Evolutionary conservation across 2,888 invertebrate genomes (phyloP).

Genomic region (Ectobius pallidus): DNA sequence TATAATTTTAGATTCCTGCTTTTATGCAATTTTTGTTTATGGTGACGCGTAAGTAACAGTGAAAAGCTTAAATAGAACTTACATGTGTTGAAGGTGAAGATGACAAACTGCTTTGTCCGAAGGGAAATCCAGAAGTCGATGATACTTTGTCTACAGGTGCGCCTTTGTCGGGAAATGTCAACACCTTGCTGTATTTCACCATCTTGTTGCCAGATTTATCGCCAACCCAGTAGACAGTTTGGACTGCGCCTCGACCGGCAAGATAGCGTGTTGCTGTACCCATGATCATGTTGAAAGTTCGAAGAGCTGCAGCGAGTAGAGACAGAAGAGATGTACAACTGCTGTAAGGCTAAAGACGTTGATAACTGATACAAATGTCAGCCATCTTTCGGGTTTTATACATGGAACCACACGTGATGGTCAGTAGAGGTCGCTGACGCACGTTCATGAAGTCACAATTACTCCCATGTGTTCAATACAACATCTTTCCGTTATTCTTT

Average conservation of each 20-base stretch:
- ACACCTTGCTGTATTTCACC: conserved; percentile 8
- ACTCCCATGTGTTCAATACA: no score
- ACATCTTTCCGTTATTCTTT: no score
- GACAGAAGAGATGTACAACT: no score
- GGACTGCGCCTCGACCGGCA: conserved; percentile 74
- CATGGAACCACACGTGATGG: no score
- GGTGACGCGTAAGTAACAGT: not conserved
- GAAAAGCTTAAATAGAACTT: not conserved
- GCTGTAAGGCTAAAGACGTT: no score
- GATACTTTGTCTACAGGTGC: not conserved
- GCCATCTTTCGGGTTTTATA: no score
- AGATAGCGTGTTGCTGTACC: conserved; percentile 75
- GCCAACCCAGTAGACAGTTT: conserved; percentile 78
- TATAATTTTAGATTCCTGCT: not conserved
- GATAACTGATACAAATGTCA: no score
- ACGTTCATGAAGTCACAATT: not conserved
- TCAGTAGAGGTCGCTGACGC: no score
- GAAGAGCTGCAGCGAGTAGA: no score
- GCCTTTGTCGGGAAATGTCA: conserved; percentile 1
- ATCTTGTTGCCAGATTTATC: conserved; percentile 40
- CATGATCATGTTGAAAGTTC: conserved; percentile 56
- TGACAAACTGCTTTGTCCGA: not conserved
- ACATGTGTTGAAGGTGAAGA: not conserved
- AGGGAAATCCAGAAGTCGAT: not conserved
- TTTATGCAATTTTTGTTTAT: not conserved